Percentiles rank a stretch among this genome's conserved stretches.
Conservation (phyloP, 2,888 invertebrate genomes). For the Octodonta nipae region DNA sequence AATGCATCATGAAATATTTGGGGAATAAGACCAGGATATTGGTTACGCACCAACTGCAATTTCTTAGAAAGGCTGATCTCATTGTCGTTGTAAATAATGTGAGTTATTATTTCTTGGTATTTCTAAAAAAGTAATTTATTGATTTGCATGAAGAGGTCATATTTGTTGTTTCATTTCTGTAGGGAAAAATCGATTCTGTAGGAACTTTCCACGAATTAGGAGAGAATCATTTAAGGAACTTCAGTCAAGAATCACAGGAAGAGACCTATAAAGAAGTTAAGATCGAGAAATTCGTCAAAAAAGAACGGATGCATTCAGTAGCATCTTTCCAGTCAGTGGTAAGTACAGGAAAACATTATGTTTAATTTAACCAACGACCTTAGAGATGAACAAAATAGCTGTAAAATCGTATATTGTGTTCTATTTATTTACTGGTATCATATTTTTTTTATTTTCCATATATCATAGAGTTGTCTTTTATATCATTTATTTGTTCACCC, state of each 20-base stretch:
- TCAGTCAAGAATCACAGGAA: constrained; percentile 2
- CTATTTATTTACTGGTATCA: too few relatives aligned
- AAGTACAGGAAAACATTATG: constrained; percentile 15
- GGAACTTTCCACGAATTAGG: constrained; percentile 45
- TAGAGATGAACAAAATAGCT: too few relatives aligned
- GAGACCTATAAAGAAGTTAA: neutral
- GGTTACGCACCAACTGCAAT: constrained; percentile 76
- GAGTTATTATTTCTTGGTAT: constrained; percentile 13
- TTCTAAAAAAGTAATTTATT: too few relatives aligned
- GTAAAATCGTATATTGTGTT: too few relatives aligned
- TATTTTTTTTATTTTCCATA: too few relatives aligned
- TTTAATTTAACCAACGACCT: too few relatives aligned
- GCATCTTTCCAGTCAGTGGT: constrained; percentile 10
- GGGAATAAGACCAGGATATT: constrained; percentile 56
- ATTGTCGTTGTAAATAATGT: constrained; percentile 54
- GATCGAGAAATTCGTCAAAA: neutral
- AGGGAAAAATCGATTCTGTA: constrained; percentile 49
- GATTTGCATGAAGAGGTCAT: neutral
- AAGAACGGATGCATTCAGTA: neutral
- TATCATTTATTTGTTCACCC: too few relatives aligned
- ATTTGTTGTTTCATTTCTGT: constrained; percentile 11
- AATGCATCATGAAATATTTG: constrained; percentile 49
- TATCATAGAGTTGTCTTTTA: too few relatives aligned
- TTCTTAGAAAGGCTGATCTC: constrained; percentile 50
- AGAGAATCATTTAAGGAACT: constrained; percentile 29